Conservation (phyloP, 2,113 vertebrate species). For the Gambusia holbrooki region DNA sequence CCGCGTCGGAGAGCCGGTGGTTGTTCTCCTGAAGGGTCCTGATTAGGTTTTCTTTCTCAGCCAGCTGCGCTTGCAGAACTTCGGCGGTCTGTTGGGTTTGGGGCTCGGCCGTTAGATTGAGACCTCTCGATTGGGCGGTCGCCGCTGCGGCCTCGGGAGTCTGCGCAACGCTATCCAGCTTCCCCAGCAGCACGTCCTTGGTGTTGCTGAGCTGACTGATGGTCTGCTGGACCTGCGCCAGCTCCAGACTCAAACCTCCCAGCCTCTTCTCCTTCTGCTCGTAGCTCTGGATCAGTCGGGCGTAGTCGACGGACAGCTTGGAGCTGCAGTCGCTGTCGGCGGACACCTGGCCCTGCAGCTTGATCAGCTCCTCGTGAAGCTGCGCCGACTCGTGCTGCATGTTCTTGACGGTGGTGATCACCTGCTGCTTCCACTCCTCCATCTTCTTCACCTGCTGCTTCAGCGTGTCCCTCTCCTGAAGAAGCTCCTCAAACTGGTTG, state of each 20-base stretch:
- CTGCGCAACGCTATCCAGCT: conserved; percentile 84
- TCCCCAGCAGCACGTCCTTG: conserved; percentile 89
- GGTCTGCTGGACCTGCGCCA: conserved; percentile 91
- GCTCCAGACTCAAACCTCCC: conserved; percentile 86
- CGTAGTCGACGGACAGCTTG: conserved; percentile 89
- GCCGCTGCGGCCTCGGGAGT: conserved; percentile 59
- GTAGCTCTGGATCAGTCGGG: conserved; percentile 91
- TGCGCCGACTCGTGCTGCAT: conserved; percentile 98
- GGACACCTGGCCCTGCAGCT: conserved; percentile 88
- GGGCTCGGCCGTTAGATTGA: conserved; percentile 26
- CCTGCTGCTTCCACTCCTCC: conserved; percentile 99
- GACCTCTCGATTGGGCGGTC: conserved; percentile 11
- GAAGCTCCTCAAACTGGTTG: conserved; percentile 95
- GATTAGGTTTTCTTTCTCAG: conserved; percentile 85
- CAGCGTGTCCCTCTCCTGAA: conserved; percentile 91
- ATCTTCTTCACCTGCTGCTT: conserved; percentile 98
- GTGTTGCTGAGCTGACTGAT: conserved; percentile 91
- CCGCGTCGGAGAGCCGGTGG: conserved; percentile 87
- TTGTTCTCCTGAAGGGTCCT: conserved; percentile 94
- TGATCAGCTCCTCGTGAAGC: conserved; percentile 92
- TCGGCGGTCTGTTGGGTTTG: conserved; percentile 21
- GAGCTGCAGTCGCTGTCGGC: conserved; percentile 89
- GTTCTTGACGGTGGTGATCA: conserved; percentile 96
- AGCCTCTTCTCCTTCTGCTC: conserved; percentile 92
- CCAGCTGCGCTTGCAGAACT: conserved; percentile 76